Evolutionary conservation across 2,797 vertebrate species (phyloP), one percentile per base, ranked within the genome.

Genomic region (Schizopygopsis pylzovi): DNA sequence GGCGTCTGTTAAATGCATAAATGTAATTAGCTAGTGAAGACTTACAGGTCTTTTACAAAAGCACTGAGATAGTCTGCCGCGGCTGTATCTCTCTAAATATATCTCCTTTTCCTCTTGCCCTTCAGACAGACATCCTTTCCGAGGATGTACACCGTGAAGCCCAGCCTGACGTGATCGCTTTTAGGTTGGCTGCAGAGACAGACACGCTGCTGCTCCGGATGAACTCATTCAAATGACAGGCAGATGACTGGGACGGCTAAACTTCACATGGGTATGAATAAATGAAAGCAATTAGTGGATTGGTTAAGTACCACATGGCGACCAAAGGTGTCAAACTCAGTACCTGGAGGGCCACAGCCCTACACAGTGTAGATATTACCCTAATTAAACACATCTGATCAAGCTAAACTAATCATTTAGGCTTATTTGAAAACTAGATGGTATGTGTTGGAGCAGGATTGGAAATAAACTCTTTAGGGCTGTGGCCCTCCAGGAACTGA

Each of bases 21-120:
- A 33, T 33, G 33, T 33, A 33, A 33, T 33, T 91, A 92, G 91
- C 92, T 92, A 93, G 90, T 89, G 86, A 82, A 91, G 91, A 85
- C 45, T 87, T 68, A 80, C 79, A 47, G 15, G 20, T 39, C 81
- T 37, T 67, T 71, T 15, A 28, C n/a, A 56, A 39, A 70, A 70
- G 63, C 37, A 45, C 39, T 47, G 63, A 70, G 47, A 70, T 4
- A 1, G 18, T 79, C 75, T 54, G 45, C 0, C 39, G 9, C 1
- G 72, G 9, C 20, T 65, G 49, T 67, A 65, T 68, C 79, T 81
- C 15, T 52, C 33, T 76, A 68, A 76, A 84, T 84, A 84, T 52
- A 68, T 77, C 59, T 76, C 33, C 72, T 68, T 67, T 83, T 67
- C 28, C 61, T 78, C 82, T 77, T 54, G 59, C 59, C 33, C 45